phyloP scores from a whole-genome alignment of 2,797 vertebrate species.

The Staurois parvus region DNA sequence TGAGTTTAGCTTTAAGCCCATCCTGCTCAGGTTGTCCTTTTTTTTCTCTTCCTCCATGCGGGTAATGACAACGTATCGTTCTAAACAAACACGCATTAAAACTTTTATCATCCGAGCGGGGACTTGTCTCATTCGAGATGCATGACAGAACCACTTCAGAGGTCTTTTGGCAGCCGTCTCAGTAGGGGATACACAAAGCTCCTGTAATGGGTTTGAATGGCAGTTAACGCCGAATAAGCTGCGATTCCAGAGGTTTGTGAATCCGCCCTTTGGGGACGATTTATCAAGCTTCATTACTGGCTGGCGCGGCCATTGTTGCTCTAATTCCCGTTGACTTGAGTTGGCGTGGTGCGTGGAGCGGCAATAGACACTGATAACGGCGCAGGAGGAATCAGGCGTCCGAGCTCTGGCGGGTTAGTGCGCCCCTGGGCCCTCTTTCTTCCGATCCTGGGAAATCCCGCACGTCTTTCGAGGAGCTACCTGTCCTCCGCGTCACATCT shows the following conservation, averaged over 20 bases:
- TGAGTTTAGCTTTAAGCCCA: too few species aligned
- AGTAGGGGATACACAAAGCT: slow-evolving; percentile 32
- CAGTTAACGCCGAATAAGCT: slow-evolving; percentile 32
- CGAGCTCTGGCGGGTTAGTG: background rate
- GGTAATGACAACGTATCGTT: slow-evolving; percentile 16
- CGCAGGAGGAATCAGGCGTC: background rate
- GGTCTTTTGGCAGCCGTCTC: slow-evolving; percentile 11
- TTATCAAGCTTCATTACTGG: slow-evolving; percentile 36
- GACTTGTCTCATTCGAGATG: slow-evolving; percentile 37
- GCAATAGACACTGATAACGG: background rate
- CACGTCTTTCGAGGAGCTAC: too few species aligned
- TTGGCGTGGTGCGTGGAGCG: background rate
- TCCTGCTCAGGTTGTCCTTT: too few species aligned
- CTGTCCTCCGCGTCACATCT: too few species aligned
- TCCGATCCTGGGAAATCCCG: too few species aligned
- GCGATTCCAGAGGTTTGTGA: slow-evolving; percentile 32
- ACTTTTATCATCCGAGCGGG: slow-evolving; percentile 30
- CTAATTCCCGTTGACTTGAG: background rate
- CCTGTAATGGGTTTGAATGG: slow-evolving; percentile 32
- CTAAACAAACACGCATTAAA: slow-evolving; percentile 37
- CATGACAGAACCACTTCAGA: slow-evolving; percentile 42
- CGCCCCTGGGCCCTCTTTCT: too few species aligned
- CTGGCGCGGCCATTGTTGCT: background rate
- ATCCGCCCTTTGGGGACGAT: slow-evolving; percentile 13
- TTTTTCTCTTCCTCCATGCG: background rate